Evolutionary conservation across 2,888 invertebrate genomes (phyloP), one percentile per base, ranked within the genome.

Genomic region (Athetis lepigone): DNA sequence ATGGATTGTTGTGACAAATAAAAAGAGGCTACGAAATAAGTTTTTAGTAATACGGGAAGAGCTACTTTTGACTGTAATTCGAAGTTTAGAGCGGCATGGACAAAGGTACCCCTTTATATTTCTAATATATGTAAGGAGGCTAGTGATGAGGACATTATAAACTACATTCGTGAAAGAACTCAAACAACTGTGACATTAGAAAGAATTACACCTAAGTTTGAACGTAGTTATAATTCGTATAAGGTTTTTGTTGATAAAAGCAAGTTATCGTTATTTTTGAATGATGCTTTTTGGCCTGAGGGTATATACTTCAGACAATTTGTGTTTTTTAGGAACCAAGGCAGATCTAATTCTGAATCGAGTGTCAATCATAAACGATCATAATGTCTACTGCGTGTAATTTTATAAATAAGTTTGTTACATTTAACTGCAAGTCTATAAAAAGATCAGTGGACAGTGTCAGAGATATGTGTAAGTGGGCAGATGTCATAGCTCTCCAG

Each of bases 361-460:
- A 19, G 33, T 33, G 4, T 19, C 19, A 2, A 19, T 21, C 29
- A 33, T 1, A 47, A 47, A n/a, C 47, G 33, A 33, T 5, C 8
- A 8, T 33, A 33, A 47, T 33, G 21, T 4, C 8, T 47, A 47
- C 4, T 2, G 13, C 11, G 5, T 7, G 8, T 13, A 6, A 2
- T 4, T 29, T 3, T 8, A 1, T 6, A 13, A 19, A 7, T 13
- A 33, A 2, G 8, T 47, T 33, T 33, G 47, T 33, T 13, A 33
- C 47, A 47, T 47, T 47, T 47, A 33, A 33, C 33, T 33, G 29
- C 33, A 47, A 47, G 4, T 47, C 47, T 6, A 19, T 47, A 33
- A 47, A 47, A 13, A 47, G 47, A 6, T 47, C 29, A 29, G 1
- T 33, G 8, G 19, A 47, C 13, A 47, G 7, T 19, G 19, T 21